Conservation (phyloP, 1,140 invertebrate genomes). For the Apocrypta bakeri region DNA sequence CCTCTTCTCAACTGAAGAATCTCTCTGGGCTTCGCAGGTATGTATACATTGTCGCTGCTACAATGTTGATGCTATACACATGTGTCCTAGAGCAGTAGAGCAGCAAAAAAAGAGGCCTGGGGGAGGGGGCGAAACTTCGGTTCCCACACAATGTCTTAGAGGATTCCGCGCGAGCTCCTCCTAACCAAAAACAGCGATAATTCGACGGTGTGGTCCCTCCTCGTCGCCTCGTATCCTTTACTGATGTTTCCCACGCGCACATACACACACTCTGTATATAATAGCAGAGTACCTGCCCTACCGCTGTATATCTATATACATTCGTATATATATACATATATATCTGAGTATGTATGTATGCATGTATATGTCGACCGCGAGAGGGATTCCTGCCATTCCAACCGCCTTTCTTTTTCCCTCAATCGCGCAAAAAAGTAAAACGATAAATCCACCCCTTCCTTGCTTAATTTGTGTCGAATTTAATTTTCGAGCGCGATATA, state of each 20-base stretch:
- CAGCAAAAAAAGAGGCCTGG: constrained; percentile 62
- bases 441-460: constrained; percentile 65
- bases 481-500: neutral
- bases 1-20: constrained; percentile 21
- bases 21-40: neutral
- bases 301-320: too few relatives aligned
- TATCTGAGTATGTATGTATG: too few relatives aligned
- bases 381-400: constrained; percentile 70
- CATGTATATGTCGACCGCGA: constrained; percentile 15
- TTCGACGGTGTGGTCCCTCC: constrained; percentile 71
- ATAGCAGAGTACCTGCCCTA: too few relatives aligned
- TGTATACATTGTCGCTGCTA: too few relatives aligned
- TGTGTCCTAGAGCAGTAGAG: constrained; percentile 47
- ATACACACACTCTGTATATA: constrained; percentile 31
- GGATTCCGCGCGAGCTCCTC: constrained; percentile 68
- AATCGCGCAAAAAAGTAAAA: constrained; percentile 65
- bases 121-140: constrained; percentile 59
- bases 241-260: constrained; percentile 66
- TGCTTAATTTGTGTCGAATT: neutral
- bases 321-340: too few relatives aligned
- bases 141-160: constrained; percentile 66
- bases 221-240: constrained; percentile 28
- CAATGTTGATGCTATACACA: too few relatives aligned
- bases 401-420: constrained; percentile 29
- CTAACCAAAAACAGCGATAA: constrained; percentile 74